Evolutionary conservation across 2,113 vertebrate genomes (phyloP), one percentile per base, ranked within the genome.

Genomic region (Ellobius talpinus): DNA sequence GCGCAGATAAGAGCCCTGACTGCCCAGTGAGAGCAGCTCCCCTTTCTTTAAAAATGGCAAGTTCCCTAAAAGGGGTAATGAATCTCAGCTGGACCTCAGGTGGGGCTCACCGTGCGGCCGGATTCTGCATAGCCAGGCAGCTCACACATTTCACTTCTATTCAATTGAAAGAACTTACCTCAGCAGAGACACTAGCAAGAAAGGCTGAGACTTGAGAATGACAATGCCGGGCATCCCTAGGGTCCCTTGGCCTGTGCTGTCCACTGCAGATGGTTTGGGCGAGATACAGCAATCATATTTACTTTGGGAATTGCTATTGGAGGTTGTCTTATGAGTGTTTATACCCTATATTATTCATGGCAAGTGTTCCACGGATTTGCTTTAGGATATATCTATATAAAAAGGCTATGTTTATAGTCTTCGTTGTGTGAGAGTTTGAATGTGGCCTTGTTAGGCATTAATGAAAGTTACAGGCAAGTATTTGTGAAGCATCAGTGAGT

Each of bases 1-100:
- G 93, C 85, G 97, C 93, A 90, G 96, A 96, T 96, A 98, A 98
- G 97, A 95, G 84, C 72, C 79, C 81, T 58, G 97, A 91, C 92
- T 36, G 50, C 95, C 96, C 89, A 2, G 93, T 55, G 52, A 17
- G 91, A 58, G 68, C 1, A 0, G 63, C 45, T 45, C 55, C 77
- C 82, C 82, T 89, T 97, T 97, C 66, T 95, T 82, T 93, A 95
- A 93, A 93, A 91, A 94, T 95, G 97, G 91, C 96, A 97, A 87
- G 89, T 93, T 96, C 92, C 93, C 82, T 95, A 47, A 97, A 96
- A 95, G 89, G 79, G 92, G 90, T 93, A 45, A 6, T 97, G 90
- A 65, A 63, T 91, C 93, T 82, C 94, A 97, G 95, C 74, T 42
- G 92, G 92, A 81, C 86, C 61, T 96, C 94, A 97, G 96, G 96